Percentiles rank a stretch among this genome's conserved stretches.
These are phyloP conservation scores for Python bivittatus DNA, from an alignment of 2,113 vertebrate species.

Conservation along the genomic window DNA sequence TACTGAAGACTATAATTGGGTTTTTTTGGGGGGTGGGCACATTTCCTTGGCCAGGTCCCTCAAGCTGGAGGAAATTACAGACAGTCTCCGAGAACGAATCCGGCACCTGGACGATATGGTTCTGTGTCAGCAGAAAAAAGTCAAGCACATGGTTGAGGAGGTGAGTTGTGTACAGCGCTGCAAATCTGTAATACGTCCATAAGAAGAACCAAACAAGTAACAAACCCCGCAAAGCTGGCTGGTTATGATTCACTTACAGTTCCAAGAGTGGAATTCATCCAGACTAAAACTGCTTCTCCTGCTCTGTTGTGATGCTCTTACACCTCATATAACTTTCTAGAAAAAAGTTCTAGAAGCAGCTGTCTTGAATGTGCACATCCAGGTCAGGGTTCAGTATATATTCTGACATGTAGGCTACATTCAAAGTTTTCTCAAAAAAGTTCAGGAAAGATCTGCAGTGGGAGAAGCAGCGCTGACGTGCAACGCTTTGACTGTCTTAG, in stretches of 20 bases:
- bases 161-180: slow-evolving; percentile 66
- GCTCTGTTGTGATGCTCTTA: background rate
- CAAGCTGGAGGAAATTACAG: slow-evolving; percentile 81
- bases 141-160: slow-evolving; percentile 98
- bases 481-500: background rate
- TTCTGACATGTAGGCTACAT: background rate
- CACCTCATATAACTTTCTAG: background rate
- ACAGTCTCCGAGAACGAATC: slow-evolving; percentile 88
- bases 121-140: slow-evolving; percentile 96
- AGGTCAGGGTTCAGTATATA: too few relatives aligned
- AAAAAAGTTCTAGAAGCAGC: background rate
- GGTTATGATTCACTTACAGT: background rate
- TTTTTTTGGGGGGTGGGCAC: background rate
- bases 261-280: background rate
- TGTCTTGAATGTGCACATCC: background rate
- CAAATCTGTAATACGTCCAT: background rate
- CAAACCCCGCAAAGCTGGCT: background rate
- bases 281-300: background rate
- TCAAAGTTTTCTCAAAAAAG: background rate
- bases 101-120: slow-evolving; percentile 97
- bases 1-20: background rate
- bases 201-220: background rate
- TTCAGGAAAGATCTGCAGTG: background rate
- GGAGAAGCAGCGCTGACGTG: background rate
- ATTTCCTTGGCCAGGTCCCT: slow-evolving; percentile 74